Evolutionary conservation across 1,140 invertebrate species (phyloP).

Genomic region (Cydia splendana): DNA sequence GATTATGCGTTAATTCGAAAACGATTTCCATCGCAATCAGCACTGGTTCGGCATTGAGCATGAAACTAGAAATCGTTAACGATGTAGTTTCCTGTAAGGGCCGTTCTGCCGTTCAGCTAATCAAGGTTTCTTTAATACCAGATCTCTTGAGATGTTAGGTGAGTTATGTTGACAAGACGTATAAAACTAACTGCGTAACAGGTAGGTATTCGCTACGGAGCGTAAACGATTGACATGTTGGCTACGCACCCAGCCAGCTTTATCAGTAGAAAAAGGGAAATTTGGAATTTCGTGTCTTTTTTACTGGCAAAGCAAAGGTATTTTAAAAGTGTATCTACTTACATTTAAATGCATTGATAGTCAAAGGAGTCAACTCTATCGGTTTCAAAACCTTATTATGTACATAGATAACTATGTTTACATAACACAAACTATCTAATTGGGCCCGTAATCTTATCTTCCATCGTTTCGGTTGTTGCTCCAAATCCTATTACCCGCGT

Average conservation of each 20-base stretch:
- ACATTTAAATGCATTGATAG: too few species aligned
- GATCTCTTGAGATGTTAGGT: not conserved
- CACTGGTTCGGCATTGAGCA: not conserved
- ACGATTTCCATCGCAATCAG: not conserved
- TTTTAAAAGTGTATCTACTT: too few species aligned
- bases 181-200: too few species aligned
- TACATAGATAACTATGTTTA: not conserved
- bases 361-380: too few species aligned
- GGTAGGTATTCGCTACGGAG: too few species aligned
- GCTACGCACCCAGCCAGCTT: too few species aligned
- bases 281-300: too few species aligned
- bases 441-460: not conserved
- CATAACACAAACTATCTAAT: not conserved
- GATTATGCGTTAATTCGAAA: not conserved
- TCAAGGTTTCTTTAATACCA: not conserved
- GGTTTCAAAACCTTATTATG: too few species aligned
- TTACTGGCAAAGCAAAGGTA: too few species aligned
- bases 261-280: too few species aligned
- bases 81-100: conserved; percentile 20
- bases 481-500: not conserved
- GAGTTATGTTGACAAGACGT: too few species aligned
- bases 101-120: not conserved
- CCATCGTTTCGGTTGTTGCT: not conserved
- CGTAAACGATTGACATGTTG: too few species aligned
- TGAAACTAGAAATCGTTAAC: conserved; percentile 28